These are phyloP conservation scores for Psephotus haematonotus DNA, from an alignment of 2,113 vertebrate species.

Conservation along the genomic window DNA sequence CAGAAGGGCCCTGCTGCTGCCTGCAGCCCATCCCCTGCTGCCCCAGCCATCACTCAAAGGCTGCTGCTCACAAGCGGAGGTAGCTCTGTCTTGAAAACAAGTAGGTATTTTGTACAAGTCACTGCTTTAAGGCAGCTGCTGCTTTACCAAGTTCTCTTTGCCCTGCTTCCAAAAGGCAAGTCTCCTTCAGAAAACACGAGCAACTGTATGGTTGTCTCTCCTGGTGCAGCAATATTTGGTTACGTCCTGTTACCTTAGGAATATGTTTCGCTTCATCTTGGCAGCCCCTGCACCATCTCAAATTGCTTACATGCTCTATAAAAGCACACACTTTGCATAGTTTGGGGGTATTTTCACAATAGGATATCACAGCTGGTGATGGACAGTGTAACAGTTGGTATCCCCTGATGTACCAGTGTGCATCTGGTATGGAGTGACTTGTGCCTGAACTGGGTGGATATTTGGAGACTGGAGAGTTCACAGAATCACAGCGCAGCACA, in stretches of 20 bases:
- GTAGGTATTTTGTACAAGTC: background rate
- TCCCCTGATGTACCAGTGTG: background rate
- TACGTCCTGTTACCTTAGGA: background rate
- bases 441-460: background rate
- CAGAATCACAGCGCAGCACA: background rate
- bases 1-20: background rate
- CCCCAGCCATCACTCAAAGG: background rate
- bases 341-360: background rate
- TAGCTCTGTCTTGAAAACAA: background rate
- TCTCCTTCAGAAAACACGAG: background rate
- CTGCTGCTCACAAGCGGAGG: background rate
- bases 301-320: fast-evolving
- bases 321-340: fast-evolving
- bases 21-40: background rate
- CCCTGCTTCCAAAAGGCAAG: background rate
- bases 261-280: background rate
- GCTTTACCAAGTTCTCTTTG: background rate
- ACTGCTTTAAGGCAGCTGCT: background rate
- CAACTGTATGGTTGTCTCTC: background rate
- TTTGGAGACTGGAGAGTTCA: background rate
- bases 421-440: background rate
- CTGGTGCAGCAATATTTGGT: background rate
- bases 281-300: background rate
- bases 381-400: background rate
- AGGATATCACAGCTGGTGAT: fast-evolving